Percentiles rank a stretch among this genome's conserved stretches.
phyloP scores from a whole-genome alignment of 2,797 vertebrate species.

The Silurus lanzhouensis region DNA sequence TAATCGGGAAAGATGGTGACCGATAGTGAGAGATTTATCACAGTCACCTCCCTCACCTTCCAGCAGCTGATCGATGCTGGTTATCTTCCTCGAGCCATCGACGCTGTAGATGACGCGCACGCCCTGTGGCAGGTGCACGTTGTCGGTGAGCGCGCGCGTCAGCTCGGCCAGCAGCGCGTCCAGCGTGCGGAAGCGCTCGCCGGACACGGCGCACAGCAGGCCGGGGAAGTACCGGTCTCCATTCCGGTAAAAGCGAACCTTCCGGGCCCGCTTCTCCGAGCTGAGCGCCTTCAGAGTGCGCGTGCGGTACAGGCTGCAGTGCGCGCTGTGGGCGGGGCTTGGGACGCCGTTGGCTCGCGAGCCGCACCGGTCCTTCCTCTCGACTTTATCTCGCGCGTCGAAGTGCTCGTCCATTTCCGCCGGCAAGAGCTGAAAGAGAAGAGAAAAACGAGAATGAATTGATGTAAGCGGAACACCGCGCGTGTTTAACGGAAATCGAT shows the following conservation, averaged over 20 bases:
- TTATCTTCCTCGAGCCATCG: conserved; percentile 88
- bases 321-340: conserved; percentile 95
- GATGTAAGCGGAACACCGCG: neutral
- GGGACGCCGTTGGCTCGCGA: conserved; percentile 86
- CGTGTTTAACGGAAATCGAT: neutral
- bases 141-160: conserved; percentile 94
- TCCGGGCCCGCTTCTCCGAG: conserved; percentile 93
- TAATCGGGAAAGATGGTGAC: neutral
- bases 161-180: conserved; percentile 94
- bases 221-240: conserved; percentile 97
- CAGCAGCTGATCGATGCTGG: conserved; percentile 83
- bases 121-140: conserved; percentile 94
- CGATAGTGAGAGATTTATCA: neutral
- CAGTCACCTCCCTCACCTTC: conserved; percentile 81
- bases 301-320: conserved; percentile 95
- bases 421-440: conserved; percentile 53
- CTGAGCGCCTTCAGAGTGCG: conserved; percentile 93
- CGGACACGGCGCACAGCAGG: conserved; percentile 92
- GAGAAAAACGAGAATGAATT: neutral
- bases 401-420: conserved; percentile 92
- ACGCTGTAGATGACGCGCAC: conserved; percentile 94
- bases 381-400: conserved; percentile 89
- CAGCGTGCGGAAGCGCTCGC: conserved; percentile 91
- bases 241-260: conserved; percentile 96
- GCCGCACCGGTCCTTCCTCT: conserved; percentile 78